phyloP scores from a whole-genome alignment of 2,797 vertebrate genomes.

The Lepilemur septentrionalis region DNA sequence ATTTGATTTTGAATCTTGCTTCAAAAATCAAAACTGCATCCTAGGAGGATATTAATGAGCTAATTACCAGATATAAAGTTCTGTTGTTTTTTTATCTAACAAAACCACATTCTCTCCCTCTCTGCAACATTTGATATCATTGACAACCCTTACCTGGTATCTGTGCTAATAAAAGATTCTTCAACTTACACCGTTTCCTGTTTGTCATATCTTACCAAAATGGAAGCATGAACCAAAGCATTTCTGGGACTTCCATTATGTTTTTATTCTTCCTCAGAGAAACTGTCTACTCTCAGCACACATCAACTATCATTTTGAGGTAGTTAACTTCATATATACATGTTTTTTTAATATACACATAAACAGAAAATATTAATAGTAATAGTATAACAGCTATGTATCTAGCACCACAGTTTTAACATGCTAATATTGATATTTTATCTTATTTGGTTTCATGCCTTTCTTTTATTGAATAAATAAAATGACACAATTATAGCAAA shows the following conservation, averaged over 20 bases:
- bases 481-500: background rate
- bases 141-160: background rate
- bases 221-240: background rate
- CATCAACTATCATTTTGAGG: background rate
- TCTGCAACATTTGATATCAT: background rate
- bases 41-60: background rate
- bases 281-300: background rate
- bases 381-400: background rate
- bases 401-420: background rate
- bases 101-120: background rate
- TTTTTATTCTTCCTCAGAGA: background rate
- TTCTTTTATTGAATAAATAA: background rate
- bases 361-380: background rate
- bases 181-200: background rate
- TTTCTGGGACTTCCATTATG: background rate
- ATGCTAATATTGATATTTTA: background rate
- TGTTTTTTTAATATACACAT: background rate
- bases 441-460: background rate
- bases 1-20: background rate
- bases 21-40: constrained; percentile 17
- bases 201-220: constrained; percentile 16
- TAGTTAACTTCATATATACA: background rate
- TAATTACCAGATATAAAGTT: background rate
- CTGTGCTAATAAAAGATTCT: background rate
- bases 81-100: background rate